Percentiles rank a stretch among this genome's conserved stretches.
These are phyloP conservation scores for Nylanderia fulva DNA, from an alignment of 1,140 invertebrate genomes.

Conservation along the genomic window DNA sequence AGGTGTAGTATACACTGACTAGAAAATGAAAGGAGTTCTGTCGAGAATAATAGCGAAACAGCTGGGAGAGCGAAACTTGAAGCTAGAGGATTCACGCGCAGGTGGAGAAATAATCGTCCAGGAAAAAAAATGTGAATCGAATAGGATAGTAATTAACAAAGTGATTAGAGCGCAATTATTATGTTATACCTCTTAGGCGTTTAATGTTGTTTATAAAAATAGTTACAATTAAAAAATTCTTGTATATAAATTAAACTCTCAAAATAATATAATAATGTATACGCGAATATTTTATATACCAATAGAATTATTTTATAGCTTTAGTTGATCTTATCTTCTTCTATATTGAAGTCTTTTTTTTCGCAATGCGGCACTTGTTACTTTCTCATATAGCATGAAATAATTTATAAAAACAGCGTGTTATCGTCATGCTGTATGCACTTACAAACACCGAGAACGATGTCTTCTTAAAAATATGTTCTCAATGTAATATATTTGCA, in stretches of 20 bases:
- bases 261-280: not conserved
- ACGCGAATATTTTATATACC: not conserved
- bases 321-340: not conserved
- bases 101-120: constrained; percentile 1
- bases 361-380: not conserved
- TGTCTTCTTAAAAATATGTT: not conserved
- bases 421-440: not conserved
- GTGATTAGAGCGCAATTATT: not conserved
- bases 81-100: not conserved
- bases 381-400: not conserved
- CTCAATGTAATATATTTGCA: not conserved
- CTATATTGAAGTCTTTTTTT: not conserved
- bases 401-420: not conserved
- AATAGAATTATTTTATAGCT: not conserved
- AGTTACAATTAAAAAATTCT: not conserved
- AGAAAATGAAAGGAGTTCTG: constrained; percentile 68
- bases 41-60: constrained; percentile 40
- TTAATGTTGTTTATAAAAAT: not conserved
- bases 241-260: not conserved
- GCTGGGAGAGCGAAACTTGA: not conserved
- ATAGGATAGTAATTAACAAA: constrained; percentile 1
- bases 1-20: constrained; percentile 35
- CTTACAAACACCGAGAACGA: not conserved
- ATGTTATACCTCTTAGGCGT: not conserved
- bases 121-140: constrained; percentile 34